Base-by-base conservation (phyloP, 2,888 invertebrate species). In the Meghimatium bilineatum region DNA sequence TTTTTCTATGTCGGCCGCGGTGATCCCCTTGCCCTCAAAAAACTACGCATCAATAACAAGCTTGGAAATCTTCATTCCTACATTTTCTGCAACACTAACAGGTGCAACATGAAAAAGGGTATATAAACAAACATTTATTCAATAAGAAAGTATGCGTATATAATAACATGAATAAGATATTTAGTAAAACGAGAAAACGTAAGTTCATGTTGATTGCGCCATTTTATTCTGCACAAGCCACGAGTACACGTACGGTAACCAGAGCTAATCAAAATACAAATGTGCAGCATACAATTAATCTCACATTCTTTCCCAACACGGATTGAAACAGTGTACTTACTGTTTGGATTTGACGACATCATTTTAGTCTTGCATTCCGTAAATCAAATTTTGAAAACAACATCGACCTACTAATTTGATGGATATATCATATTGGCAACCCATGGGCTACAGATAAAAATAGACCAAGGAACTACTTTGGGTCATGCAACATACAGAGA, bases 381-480 rank as follows among this genome's bases (percentile, higher is more conserved):
- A 63, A 80, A 74, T 74, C 56, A 32, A 26, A n/a, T 63, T 44
- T 63, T 60, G 76, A 77, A 82, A 82, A 82, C 77, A 82, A 82
- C 60, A 69, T 36, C 82, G 82, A 82, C 82, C 82, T 82, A 82
- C 69, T 77, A 82, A 82, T 32, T 77, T 26, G 38, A n/a, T 69
- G 71, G 34, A 76, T n/a, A 76, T 63, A n/a, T n/a, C n/a, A n/a
- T n/a, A n/a, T 69, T 75, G 67, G 49, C 36, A 77, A 77, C 49
- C 34, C 49, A 20, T 38, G 77, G 82, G 77, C 82, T 52, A 38
- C 87, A 87, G 90, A 89, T 90, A 90, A 90, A 91, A 91, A 91
- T 90, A 90, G 90, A 88, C 87, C 52, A 34, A 66, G 81, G 87
- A 76, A 89, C 87, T 86, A 88, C 87, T 86, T 89, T 88, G 88